Conservation (phyloP, 2,113 vertebrate species). For the Collichthys lucidus region DNA sequence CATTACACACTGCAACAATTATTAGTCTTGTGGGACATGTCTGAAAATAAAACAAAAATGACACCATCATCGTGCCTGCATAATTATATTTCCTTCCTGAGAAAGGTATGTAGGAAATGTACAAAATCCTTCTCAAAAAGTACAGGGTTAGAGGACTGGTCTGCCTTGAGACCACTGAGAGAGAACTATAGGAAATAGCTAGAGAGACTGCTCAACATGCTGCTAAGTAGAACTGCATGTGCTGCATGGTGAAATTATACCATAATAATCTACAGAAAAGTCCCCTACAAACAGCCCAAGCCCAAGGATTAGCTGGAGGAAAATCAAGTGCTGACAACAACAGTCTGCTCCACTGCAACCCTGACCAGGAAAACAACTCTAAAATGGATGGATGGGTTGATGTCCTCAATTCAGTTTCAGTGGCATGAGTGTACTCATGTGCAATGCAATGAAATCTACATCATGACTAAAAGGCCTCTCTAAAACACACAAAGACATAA, state of each 20-base stretch:
- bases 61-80: not conserved
- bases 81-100: not conserved
- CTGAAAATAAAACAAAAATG: slow-evolving; percentile 1
- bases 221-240: not conserved
- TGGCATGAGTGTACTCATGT: not conserved
- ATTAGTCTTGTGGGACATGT: not conserved
- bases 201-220: not conserved
- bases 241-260: slow-evolving; percentile 11
- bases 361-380: slow-evolving; percentile 8
- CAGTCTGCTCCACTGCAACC: slow-evolving; percentile 3
- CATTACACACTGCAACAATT: slow-evolving; percentile 22
- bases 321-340: slow-evolving; percentile 1
- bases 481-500: not conserved
- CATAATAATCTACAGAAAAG: slow-evolving; percentile 11
- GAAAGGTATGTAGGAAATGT: not conserved
- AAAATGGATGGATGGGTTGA: not conserved
- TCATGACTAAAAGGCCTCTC: not conserved
- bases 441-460: not conserved
- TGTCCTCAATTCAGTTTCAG: slow-evolving; percentile 4
- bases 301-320: not conserved
- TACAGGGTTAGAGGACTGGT: not conserved
- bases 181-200: not conserved
- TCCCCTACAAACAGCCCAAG: not conserved
- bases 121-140: too few relatives aligned
- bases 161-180: not conserved